Evolutionary conservation across 2,797 vertebrate species (phyloP).

Genomic region (Vultur gryphus): DNA sequence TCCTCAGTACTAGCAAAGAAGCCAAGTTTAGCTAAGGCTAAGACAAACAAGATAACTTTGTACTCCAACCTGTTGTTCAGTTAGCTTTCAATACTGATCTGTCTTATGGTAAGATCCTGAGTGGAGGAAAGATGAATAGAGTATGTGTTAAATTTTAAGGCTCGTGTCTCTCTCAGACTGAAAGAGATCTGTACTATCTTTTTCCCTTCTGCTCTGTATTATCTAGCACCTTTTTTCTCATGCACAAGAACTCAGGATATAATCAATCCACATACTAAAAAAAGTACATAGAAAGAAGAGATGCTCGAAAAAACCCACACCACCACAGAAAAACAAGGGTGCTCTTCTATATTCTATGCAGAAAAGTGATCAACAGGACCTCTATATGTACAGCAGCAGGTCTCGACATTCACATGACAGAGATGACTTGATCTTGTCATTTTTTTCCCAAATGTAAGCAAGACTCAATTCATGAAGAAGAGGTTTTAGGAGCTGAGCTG

Average conservation of each 20-base stretch:
- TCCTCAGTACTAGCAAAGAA: conserved; percentile 62
- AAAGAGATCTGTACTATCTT: conserved; percentile 56
- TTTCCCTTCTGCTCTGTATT: conserved; percentile 31
- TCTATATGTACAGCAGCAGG: neutral
- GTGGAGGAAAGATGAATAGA: conserved; percentile 68
- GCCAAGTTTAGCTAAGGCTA: conserved; percentile 68
- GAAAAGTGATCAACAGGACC: neutral
- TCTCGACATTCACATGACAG: neutral
- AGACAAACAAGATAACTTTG: conserved; percentile 77
- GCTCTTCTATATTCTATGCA: neutral
- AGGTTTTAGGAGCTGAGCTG: neutral
- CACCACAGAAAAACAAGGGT: neutral
- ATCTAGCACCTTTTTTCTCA: neutral
- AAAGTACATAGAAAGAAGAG: neutral
- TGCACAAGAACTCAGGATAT: neutral
- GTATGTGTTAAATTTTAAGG: conserved; percentile 66
- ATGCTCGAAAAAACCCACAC: neutral
- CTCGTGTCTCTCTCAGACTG: conserved; percentile 16
- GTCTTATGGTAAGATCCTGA: conserved; percentile 56
- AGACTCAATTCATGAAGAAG: neutral
- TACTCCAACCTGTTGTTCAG: conserved; percentile 65
- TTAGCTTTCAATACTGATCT: conserved; percentile 69
- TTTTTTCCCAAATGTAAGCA: neutral
- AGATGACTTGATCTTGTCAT: rapidly evolving
- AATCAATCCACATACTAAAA: neutral